Evolutionary conservation across 2,113 vertebrate species (phyloP), one percentile per base, ranked within the genome.

Genomic region (Heterotis niloticus): DNA sequence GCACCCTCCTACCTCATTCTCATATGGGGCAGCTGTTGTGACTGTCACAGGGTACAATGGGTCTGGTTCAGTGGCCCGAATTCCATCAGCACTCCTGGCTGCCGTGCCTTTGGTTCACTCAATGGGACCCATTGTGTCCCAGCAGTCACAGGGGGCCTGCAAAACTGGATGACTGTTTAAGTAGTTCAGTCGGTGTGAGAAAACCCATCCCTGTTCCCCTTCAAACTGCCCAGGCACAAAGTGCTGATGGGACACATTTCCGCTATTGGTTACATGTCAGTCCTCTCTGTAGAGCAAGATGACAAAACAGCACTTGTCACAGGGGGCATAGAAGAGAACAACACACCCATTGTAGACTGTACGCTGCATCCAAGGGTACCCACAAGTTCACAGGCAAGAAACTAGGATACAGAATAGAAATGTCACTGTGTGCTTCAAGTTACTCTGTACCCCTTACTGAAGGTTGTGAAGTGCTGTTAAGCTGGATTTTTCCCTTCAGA

Each of bases 121-220:
- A 92, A 90, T 87, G 89, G 84, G 76, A 78, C 84, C 85, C 88
- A 89, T 91, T 91, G 89, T 92, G 82, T 84, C 80, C 24, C 72
- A 78, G 78, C 77, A 81, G 79, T 84, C 72, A 82, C 9, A 5
- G 79, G 86, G 83, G 83, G 64, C 23, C n/a, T 59, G 64, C n/a
- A 59, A 26, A 77, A 56, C 51, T 68, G 51, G 64, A 52, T 65
- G 28, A 28, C 23, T 59, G 14, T 54, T 20, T 28, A 74, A 59
- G 60, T n/a, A 59, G 72, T 16, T 4, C 72, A 57, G 60, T 14
- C 34, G 34, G 34, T 44, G 34, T 44, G 34, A 44, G 34, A 44
- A 52, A 29, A 44, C 34, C 34, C 34, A 23, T 34, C 44, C 69
- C 12, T 7, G 7, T 44, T 44, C 23, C 69, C 69, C 69, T 1